phyloP scores from a whole-genome alignment of 2,113 vertebrate species.

The Pygoscelis adeliae region DNA sequence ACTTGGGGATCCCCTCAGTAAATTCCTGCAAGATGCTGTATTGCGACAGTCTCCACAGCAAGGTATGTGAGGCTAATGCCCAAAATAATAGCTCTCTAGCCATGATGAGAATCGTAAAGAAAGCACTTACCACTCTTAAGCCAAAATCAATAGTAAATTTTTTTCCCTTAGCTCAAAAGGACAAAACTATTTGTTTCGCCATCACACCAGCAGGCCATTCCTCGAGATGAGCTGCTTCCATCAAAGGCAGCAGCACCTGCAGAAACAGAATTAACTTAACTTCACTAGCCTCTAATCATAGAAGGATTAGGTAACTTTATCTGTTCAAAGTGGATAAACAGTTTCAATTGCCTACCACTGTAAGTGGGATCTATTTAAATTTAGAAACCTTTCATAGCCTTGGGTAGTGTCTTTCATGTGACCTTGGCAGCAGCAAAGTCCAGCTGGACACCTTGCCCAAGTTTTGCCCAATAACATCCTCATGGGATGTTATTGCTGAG shows the following conservation, averaged over 20 bases:
- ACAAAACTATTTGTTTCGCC: conserved; percentile 28
- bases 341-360: conserved; percentile 28
- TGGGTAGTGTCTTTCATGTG: conserved; percentile 1
- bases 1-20: neutral
- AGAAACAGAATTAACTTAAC: conserved; percentile 45
- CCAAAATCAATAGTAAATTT: conserved; percentile 60
- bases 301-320: conserved; percentile 62
- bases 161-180: conserved; percentile 48
- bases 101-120: conserved; percentile 16
- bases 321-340: conserved; percentile 65
- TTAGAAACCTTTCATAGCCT: conserved; percentile 39
- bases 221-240: neutral
- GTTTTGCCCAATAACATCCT: neutral
- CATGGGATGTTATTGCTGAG: neutral
- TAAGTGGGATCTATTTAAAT: conserved; percentile 44
- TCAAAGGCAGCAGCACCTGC: neutral
- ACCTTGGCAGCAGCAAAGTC: conserved; percentile 22
- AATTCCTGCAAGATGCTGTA: neutral
- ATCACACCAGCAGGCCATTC: neutral
- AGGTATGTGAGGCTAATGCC: conserved; percentile 3
- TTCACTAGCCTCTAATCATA: conserved; percentile 50
- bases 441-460: neutral
- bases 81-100: conserved; percentile 47
- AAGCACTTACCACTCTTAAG: conserved; percentile 40
- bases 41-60: neutral